phyloP scores from a whole-genome alignment of 2,888 invertebrate genomes.

The Gisinianus flammeolus region DNA sequence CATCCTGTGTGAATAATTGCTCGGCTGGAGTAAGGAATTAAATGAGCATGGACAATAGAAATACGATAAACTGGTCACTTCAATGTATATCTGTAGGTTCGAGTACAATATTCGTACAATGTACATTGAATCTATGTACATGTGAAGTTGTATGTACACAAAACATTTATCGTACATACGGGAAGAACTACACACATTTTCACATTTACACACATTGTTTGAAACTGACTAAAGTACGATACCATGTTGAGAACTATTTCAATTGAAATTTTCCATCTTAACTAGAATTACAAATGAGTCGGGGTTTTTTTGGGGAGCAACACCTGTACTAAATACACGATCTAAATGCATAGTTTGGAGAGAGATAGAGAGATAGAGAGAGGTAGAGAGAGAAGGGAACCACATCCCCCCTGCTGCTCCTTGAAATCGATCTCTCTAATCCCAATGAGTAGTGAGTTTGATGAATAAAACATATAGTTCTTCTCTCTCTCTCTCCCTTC shows the following conservation, averaged over 20 bases:
- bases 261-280: slow-evolving; percentile 33
- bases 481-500: neutral
- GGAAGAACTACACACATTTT: too few relatives aligned
- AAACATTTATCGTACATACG: too few relatives aligned
- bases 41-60: slow-evolving; percentile 20
- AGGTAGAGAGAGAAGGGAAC: too few relatives aligned
- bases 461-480: slow-evolving; percentile 41
- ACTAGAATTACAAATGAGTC: slow-evolving; percentile 31
- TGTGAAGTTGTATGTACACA: too few relatives aligned
- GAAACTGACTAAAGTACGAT: too few relatives aligned
- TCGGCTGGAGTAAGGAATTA: neutral
- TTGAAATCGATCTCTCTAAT: slow-evolving; percentile 38
- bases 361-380: slow-evolving; percentile 6
- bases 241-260: slow-evolving; percentile 14
- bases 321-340: slow-evolving; percentile 43
- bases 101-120: too few relatives aligned
- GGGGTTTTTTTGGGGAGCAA: slow-evolving; percentile 24
- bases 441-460: slow-evolving; percentile 34
- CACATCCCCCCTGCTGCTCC: slow-evolving; percentile 30
- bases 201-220: too few relatives aligned
- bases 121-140: too few relatives aligned
- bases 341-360: slow-evolving; percentile 37
- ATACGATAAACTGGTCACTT: neutral
- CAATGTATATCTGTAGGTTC: neutral
- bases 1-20: slow-evolving; percentile 40